Base-by-base conservation (phyloP, 64 coral and sea anemone species). In the Platygyra sinensis region DNA sequence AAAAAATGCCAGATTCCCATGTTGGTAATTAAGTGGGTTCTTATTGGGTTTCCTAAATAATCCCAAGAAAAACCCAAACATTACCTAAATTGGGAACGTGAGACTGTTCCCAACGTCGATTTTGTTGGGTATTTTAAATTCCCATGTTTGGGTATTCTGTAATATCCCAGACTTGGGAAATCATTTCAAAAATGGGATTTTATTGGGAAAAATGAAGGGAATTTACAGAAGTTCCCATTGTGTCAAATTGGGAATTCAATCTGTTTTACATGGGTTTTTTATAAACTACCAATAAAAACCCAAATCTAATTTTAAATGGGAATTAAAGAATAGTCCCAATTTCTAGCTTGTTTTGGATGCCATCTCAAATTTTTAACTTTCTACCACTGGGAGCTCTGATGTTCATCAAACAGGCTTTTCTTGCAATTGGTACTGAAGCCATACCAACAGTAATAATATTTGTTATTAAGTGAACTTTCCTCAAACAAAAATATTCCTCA, bases 51-150 rank as follows among this genome's bases (percentile, higher is more conserved):
- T 86, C 27, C 18, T 72, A 72, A 52, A 72, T 52, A 86, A 22
- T 51, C 64, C 83, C 62, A 86, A 72, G 15, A 63, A 77, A 88
- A 55, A 77, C 57, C 54, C 72, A 60, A 75, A 76, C 54, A 63
- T 89, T 20, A 64, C 64, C 32, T 65, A 64, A 77, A 63, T 89
- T 77, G 87, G 87, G 55, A 65, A 78, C 30, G 59, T 78, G 87
- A 89, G 87, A 89, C 74, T 89, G 77, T 78, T 89, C 87, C 74
- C 87, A 89, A 89, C 78, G 33, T 89, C 55, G 24, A 59, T 89
- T 65, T 89, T 89, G 74, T 89, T 78, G 87, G 74, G 87, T 89
- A 89, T 78, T 89, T 22, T 77, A 89, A 78, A 64, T 64, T 78
- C 87, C 87, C 87, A 89, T 25, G 42, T 77, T 89, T 89, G 74